phyloP scores from a whole-genome alignment of 2,113 vertebrate genomes.

The Piprites chloris region DNA sequence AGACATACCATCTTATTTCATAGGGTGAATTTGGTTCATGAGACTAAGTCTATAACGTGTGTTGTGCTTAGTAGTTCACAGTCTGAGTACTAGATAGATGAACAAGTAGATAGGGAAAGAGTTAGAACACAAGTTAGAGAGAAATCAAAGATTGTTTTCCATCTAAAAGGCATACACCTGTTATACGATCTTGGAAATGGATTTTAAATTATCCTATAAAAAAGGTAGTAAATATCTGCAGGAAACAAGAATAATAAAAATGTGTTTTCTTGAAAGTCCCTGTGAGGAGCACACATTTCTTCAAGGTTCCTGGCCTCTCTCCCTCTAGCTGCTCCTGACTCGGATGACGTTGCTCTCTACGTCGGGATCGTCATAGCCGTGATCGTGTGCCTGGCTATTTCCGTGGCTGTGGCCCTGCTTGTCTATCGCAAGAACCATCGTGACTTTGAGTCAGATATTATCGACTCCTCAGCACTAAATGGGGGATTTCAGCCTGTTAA shows the following conservation, averaged over 20 bases:
- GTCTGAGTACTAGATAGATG: constrained; percentile 14
- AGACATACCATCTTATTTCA: background rate
- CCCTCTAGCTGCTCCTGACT: constrained; percentile 85
- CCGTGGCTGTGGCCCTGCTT: constrained; percentile 86
- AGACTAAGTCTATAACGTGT: background rate
- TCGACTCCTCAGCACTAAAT: constrained; percentile 90
- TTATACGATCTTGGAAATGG: constrained; percentile 61
- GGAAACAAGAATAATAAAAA: background rate
- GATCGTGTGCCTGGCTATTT: constrained; percentile 93
- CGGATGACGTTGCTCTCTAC: constrained; percentile 90
- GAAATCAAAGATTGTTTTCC: constrained; percentile 51
- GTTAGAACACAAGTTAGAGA: constrained; percentile 29
- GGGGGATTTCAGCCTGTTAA: constrained; percentile 94
- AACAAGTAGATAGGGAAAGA: background rate
- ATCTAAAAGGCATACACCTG: constrained; percentile 46
- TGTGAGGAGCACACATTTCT: background rate
- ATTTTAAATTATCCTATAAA: constrained; percentile 71
- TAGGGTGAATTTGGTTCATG: constrained; percentile 5
- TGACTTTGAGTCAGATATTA: constrained; percentile 92
- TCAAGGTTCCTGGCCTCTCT: background rate
- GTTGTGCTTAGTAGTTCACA: background rate
- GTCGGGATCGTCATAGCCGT: constrained; percentile 91
- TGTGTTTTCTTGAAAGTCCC: background rate
- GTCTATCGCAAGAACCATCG: constrained; percentile 95
- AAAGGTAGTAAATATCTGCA: constrained; percentile 53